Conservation (phyloP, 2,888 invertebrate species). For the Ecdyonurus torrentis region DNA sequence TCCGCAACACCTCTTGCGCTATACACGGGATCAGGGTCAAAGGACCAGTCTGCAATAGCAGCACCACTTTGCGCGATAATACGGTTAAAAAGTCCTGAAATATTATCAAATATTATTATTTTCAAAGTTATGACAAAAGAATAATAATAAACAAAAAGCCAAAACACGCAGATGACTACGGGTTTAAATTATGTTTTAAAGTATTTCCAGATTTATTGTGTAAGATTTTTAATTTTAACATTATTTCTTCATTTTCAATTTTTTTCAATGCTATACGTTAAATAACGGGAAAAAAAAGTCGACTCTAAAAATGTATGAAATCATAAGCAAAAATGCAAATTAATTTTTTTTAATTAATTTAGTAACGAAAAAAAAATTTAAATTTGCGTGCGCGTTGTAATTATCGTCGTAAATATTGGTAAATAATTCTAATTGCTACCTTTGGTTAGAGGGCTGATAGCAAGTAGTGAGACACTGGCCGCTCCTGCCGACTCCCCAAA, state of each 20-base stretch:
- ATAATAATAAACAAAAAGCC: conserved; percentile 34
- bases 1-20: conserved; percentile 25
- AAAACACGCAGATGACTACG: too few species aligned
- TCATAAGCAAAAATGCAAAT: too few species aligned
- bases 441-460: conserved; percentile 25
- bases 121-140: conserved; percentile 23
- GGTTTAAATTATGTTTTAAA: too few species aligned
- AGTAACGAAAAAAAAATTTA: neutral
- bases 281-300: too few species aligned
- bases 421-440: neutral
- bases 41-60: conserved; percentile 30
- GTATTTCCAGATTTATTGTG: too few species aligned
- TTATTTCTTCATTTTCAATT: too few species aligned
- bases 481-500: conserved; percentile 37
- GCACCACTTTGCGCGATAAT: conserved; percentile 36
- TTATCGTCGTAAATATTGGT: too few species aligned
- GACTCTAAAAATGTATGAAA: too few species aligned
- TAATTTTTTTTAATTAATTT: neutral
- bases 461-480: conserved; percentile 27
- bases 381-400: too few species aligned
- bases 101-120: conserved; percentile 4
- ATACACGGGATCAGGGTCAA: conserved; percentile 23
- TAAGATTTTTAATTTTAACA: too few species aligned
- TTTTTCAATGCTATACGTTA: too few species aligned
- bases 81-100: conserved; percentile 28